Percentiles rank a stretch among this genome's conserved stretches.
Evolutionary conservation across 2,113 vertebrate species (phyloP).

Genomic region (Leucosticte australis): DNA sequence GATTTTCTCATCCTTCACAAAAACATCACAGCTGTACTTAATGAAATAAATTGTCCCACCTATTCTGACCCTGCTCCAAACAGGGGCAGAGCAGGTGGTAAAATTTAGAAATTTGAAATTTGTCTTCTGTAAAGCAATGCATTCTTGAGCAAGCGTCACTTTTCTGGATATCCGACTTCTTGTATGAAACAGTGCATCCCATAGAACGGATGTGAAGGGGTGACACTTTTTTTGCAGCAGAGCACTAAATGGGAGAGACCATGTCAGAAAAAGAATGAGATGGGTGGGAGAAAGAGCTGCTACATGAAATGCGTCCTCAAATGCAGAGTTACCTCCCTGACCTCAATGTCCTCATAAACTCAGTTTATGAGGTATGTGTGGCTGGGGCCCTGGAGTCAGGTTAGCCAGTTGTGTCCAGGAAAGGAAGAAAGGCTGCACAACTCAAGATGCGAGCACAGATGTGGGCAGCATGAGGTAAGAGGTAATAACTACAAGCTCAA

Average conservation of each 20-base stretch:
- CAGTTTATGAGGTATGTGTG: background rate
- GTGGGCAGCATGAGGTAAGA: background rate
- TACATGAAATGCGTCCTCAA: rapidly evolving
- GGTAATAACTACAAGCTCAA: background rate
- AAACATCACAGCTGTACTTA: background rate
- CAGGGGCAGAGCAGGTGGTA: background rate
- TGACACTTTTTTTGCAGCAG: background rate
- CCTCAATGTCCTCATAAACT: background rate
- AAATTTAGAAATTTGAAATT: background rate
- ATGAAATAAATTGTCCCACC: background rate
- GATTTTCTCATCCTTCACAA: background rate
- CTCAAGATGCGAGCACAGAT: background rate
- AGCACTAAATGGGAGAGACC: background rate
- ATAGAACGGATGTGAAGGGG: too few species aligned
- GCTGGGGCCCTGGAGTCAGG: background rate
- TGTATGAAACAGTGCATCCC: background rate
- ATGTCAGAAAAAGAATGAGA: background rate
- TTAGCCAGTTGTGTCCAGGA: background rate
- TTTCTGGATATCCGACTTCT: background rate
- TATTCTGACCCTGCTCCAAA: background rate
- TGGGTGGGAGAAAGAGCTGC: background rate
- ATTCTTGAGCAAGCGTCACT: background rate
- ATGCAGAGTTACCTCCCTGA: background rate
- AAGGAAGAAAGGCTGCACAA: background rate
- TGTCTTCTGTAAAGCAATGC: background rate